These are phyloP conservation scores for Ciconia stormi DNA, from an alignment of 2,113 vertebrate genomes.

Conservation along the genomic window DNA sequence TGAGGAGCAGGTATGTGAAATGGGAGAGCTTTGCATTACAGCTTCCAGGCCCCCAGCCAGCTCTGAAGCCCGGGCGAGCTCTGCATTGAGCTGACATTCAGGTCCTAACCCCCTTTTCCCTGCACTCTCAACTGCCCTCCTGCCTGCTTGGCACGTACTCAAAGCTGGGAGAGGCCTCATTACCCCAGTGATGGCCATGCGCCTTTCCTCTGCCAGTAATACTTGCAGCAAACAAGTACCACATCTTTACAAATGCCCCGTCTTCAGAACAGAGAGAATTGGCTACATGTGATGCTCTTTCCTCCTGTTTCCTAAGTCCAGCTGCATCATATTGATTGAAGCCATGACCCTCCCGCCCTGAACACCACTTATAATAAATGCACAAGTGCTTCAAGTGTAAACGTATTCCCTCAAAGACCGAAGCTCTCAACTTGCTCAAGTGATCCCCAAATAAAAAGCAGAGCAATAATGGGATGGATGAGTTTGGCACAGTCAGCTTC, in stretches of 20 bases:
- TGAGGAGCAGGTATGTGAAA: background rate
- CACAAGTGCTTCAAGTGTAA: background rate
- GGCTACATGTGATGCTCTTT: background rate
- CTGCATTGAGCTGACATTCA: background rate
- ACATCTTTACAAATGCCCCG: background rate
- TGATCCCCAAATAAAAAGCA: background rate
- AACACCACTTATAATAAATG: background rate
- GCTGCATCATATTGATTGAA: background rate
- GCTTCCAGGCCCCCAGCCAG: background rate
- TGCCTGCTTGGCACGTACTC: background rate
- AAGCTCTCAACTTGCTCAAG: background rate
- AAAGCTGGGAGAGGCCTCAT: background rate
- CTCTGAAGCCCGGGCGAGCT: background rate
- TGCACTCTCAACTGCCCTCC: background rate
- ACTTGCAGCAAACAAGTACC: background rate
- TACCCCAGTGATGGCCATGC: background rate
- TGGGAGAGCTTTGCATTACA: background rate
- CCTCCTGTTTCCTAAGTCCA: background rate
- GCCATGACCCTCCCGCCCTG: background rate
- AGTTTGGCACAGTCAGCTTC: background rate
- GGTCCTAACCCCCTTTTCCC: background rate
- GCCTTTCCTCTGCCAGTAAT: background rate
- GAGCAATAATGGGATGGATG: background rate
- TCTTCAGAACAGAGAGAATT: background rate
- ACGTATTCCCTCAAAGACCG: background rate